Percentiles rank a stretch among this genome's conserved stretches.
phyloP scores from a whole-genome alignment of 2,113 vertebrate species.

The Pachypanchax playfairii region DNA sequence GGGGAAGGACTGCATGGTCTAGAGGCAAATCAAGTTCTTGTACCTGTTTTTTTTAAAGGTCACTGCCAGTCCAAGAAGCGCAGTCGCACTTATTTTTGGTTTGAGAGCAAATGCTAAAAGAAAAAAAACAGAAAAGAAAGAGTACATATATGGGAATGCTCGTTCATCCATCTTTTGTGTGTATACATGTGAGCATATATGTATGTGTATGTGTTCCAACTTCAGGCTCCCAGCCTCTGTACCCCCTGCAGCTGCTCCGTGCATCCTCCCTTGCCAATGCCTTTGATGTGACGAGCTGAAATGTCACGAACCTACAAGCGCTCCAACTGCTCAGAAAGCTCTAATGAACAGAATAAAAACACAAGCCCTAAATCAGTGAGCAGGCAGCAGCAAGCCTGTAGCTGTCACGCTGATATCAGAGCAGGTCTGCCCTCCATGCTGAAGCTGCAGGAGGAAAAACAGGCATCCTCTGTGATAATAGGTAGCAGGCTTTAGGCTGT shows the following conservation, averaged over 20 bases:
- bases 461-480: conserved; percentile 63
- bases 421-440: conserved; percentile 40
- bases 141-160: conserved; percentile 8
- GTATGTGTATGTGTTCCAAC: conserved; percentile 21
- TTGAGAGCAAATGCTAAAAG: conserved; percentile 4
- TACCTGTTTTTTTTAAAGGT: conserved; percentile 49
- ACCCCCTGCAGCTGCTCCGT: conserved; percentile 53
- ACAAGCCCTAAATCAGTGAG: conserved; percentile 62
- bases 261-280: conserved; percentile 33
- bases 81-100: conserved; percentile 11
- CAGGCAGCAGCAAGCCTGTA: conserved; percentile 60
- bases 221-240: conserved; percentile 23
- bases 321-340: conserved; percentile 58
- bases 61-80: conserved; percentile 26
- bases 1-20: conserved; percentile 6
- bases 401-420: conserved; percentile 66
- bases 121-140: conserved; percentile 3
- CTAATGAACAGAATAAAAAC: conserved; percentile 75
- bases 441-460: conserved; percentile 55
- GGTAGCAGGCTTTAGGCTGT: conserved; percentile 62
- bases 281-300: conserved; percentile 70
- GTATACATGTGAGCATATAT: too few relatives aligned
- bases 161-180: conserved; percentile 42
- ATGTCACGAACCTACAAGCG: conserved; percentile 69
- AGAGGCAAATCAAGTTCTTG: conserved; percentile 35